These are phyloP conservation scores for Cephalopachus bancanus DNA, from an alignment of 2,797 vertebrate genomes.

Conservation along the genomic window DNA sequence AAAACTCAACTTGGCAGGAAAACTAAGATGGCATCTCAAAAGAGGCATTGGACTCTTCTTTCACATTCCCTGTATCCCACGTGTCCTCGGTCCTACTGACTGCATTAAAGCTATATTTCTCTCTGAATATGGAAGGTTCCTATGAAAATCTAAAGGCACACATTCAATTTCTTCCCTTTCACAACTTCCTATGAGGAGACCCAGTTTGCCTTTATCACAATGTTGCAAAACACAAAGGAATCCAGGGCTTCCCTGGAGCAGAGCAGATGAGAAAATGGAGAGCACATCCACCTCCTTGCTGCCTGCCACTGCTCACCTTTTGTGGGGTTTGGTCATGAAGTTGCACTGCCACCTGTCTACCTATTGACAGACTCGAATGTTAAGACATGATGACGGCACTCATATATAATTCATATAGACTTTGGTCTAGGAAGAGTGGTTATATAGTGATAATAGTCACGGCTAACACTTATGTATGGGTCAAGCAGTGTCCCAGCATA, in stretches of 20 bases:
- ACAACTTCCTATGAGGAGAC: not conserved
- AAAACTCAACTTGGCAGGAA: not conserved
- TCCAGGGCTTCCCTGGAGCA: not conserved
- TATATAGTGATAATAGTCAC: not conserved
- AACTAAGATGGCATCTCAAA: not conserved
- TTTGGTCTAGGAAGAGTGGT: not conserved
- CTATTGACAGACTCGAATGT: not conserved
- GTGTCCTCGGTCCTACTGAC: not conserved
- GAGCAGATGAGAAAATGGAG: not conserved
- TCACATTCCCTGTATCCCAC: not conserved
- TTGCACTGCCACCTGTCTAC: not conserved
- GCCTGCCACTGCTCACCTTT: not conserved
- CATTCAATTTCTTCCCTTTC: not conserved
- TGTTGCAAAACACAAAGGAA: not conserved
- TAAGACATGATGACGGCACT: not conserved
- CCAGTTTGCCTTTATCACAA: conserved; percentile 6
- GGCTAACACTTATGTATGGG: not conserved
- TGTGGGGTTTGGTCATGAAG: not conserved
- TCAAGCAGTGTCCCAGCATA: not conserved
- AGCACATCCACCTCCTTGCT: not conserved
- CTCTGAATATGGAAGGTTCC: not conserved
- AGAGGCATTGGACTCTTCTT: not conserved
- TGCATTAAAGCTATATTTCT: not conserved
- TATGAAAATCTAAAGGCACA: not conserved
- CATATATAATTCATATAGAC: not conserved